A percentile compares a stretch with the other conserved stretches of the same genome.
phyloP scores from a whole-genome alignment of 1,140 invertebrate genomes.

The Hirudo medicinalis region DNA sequence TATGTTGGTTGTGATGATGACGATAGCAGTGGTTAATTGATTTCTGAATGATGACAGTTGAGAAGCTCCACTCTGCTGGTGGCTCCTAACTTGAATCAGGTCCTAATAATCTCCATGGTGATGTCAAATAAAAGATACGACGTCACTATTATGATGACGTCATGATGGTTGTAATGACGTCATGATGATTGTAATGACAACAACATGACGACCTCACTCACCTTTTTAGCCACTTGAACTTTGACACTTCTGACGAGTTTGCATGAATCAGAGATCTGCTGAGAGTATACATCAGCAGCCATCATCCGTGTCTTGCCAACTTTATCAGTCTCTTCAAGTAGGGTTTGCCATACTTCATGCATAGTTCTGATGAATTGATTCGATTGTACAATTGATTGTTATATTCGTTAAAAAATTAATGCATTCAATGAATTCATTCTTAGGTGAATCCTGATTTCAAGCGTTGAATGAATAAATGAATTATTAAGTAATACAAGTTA shows the following conservation, averaged over 20 bases:
- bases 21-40: too few species aligned
- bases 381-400: background rate
- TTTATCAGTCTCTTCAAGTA: constrained; percentile 87
- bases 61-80: too few species aligned
- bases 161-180: background rate
- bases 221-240: constrained; percentile 71
- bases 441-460: background rate
- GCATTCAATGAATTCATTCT: constrained; percentile 7
- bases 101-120: too few species aligned
- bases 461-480: background rate
- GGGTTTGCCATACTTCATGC: constrained; percentile 85
- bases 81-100: too few species aligned
- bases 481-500: background rate
- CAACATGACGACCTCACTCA: constrained; percentile 33
- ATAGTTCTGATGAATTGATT: constrained; percentile 59
- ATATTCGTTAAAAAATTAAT: background rate
- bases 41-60: too few species aligned
- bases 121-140: background rate
- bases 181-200: background rate
- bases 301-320: constrained; percentile 72
- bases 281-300: constrained; percentile 81
- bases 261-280: constrained; percentile 80
- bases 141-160: background rate
- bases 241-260: constrained; percentile 71
- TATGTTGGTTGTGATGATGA: too few species aligned